Conservation (phyloP, 2,113 vertebrate species). For the Eubucco bourcierii region DNA sequence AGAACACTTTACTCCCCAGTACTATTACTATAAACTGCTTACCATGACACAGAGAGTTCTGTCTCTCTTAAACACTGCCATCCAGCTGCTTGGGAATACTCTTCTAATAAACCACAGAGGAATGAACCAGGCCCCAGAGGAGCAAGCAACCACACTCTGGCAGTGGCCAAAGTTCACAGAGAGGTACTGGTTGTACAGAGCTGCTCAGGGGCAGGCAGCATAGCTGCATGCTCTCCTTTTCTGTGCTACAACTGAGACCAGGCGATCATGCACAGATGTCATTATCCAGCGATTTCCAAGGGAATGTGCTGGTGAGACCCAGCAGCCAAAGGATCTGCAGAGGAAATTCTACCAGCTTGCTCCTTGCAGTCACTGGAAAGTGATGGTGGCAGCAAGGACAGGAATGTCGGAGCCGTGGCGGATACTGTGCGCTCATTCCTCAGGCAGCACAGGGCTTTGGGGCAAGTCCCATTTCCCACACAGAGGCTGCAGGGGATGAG, state of each 20-base stretch:
- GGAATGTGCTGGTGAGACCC: neutral
- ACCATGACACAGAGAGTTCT: neutral
- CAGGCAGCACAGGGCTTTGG: accelerated
- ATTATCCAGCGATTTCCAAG: neutral
- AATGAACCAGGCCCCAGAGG: neutral
- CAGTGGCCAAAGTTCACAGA: neutral
- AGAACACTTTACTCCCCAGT: accelerated
- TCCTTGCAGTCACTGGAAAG: accelerated
- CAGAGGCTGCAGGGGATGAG: accelerated
- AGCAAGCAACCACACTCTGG: accelerated
- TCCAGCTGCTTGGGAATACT: neutral
- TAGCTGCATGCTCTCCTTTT: accelerated
- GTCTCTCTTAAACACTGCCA: accelerated
- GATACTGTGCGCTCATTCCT: neutral
- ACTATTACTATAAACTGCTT: neutral
- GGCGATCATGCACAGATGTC: accelerated
- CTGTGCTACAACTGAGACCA: accelerated
- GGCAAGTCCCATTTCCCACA: accelerated
- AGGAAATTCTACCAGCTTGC: neutral
- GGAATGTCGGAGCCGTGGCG: neutral
- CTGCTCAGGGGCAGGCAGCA: neutral
- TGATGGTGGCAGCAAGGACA: neutral
- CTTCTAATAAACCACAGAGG: neutral
- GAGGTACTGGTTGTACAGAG: accelerated
- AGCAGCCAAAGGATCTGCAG: accelerated